These are phyloP conservation scores for Myrmecophaga tridactyla DNA, from an alignment of 2,113 vertebrate genomes.

Conservation along the genomic window DNA sequence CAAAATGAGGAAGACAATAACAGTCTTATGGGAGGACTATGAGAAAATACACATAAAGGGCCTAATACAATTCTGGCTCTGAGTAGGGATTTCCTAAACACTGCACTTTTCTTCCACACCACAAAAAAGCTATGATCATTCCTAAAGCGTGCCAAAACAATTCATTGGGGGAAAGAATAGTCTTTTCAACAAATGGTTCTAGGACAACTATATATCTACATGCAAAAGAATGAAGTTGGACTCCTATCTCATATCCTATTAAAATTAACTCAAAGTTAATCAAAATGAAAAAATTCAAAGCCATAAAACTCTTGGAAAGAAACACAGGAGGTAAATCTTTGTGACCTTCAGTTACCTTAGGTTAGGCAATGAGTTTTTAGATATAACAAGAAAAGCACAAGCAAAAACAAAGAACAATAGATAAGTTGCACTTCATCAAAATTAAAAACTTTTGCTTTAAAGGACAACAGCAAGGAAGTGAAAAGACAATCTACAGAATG, in stretches of 20 bases:
- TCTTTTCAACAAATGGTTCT: conserved; percentile 29
- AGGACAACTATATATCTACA: background rate
- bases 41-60: background rate
- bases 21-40: background rate
- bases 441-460: background rate
- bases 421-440: background rate
- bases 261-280: background rate
- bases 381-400: background rate
- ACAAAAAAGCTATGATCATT: background rate
- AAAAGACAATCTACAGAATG: background rate
- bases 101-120: background rate
- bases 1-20: background rate
- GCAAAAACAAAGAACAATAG: background rate
- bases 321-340: background rate
- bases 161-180: background rate
- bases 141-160: background rate
- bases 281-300: background rate
- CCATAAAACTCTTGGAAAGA: background rate
- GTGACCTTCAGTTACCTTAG: background rate
- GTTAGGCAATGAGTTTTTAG: background rate
- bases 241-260: background rate
- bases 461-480: conserved; percentile 12
- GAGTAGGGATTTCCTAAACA: background rate
- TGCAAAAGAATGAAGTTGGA: background rate
- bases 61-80: background rate